Evolutionary conservation across 2,113 vertebrate genomes (phyloP).

Genomic region (Hoplias malabaricus): DNA sequence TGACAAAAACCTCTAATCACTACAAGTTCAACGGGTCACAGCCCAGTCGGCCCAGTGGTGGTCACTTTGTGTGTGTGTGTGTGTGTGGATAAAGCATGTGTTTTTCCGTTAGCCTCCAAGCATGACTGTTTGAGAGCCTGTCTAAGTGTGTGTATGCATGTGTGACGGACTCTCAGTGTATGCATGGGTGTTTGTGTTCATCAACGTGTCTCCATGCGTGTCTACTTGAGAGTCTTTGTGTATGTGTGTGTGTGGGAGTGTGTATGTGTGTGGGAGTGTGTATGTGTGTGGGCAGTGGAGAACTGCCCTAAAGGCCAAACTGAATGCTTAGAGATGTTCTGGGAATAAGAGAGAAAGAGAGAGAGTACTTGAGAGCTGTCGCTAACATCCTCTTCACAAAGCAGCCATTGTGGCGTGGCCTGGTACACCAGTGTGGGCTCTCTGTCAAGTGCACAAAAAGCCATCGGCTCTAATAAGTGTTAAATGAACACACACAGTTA

Average conservation of each 20-base stretch:
- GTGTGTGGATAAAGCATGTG: constrained; percentile 19
- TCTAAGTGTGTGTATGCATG: constrained; percentile 41
- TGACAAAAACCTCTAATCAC: constrained; percentile 37
- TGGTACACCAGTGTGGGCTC: constrained; percentile 66
- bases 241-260: constrained; percentile 32
- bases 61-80: constrained; percentile 22
- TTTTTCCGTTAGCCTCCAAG: constrained; percentile 32
- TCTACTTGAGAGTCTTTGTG: constrained; percentile 28
- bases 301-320: constrained; percentile 33
- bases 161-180: constrained; percentile 33
- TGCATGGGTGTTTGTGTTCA: constrained; percentile 44
- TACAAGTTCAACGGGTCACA: constrained; percentile 19
- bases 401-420: constrained; percentile 54
- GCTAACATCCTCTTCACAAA: constrained; percentile 62
- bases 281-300: constrained; percentile 2
- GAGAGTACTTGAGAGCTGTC: constrained; percentile 59
- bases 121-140: constrained; percentile 28
- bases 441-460: constrained; percentile 71
- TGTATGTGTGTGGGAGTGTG: neutral
- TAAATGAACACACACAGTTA: constrained; percentile 60
- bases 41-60: constrained; percentile 25
- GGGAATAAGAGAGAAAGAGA: constrained; percentile 25
- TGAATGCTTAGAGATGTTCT: constrained; percentile 39
- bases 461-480: constrained; percentile 73
- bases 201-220: constrained; percentile 27